Conservation (phyloP, 2,797 vertebrate species). For the Monodelphis domestica region DNA sequence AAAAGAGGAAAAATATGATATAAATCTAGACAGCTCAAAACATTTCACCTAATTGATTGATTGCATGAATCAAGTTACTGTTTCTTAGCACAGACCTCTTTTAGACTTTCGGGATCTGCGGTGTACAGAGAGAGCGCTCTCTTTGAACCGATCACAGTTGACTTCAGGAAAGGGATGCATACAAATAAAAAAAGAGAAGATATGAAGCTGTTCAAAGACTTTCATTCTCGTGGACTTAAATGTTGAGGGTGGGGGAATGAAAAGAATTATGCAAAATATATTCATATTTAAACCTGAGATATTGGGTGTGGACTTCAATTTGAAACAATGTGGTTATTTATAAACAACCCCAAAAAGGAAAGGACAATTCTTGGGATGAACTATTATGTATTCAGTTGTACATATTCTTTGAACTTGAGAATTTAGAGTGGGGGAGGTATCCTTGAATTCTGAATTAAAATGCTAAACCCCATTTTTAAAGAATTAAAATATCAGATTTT, state of each 20-base stretch:
- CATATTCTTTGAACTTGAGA: neutral
- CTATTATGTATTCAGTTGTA: neutral
- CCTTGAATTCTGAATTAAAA: neutral
- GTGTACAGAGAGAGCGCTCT: conserved; percentile 89
- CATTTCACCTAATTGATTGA: conserved; percentile 63
- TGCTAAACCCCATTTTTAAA: neutral
- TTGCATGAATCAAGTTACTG: conserved; percentile 67
- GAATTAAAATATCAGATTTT: neutral
- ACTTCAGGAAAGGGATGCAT: conserved; percentile 88
- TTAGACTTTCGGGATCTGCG: conserved; percentile 93
- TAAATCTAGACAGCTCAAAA: conserved; percentile 72
- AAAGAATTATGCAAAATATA: conserved; percentile 68
- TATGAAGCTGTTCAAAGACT: conserved; percentile 75
- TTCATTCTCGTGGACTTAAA: conserved; percentile 59
- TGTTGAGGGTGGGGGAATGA: conserved; percentile 39
- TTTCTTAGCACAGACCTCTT: conserved; percentile 89
- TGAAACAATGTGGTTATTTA: neutral
- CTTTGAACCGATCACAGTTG: conserved; percentile 92
- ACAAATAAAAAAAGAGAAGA: conserved; percentile 79
- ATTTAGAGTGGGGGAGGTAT: neutral
- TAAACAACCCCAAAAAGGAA: neutral
- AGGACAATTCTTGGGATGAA: neutral
- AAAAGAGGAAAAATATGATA: conserved; percentile 3
- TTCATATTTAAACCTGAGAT: conserved; percentile 7
- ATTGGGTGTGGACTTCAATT: neutral